These are phyloP conservation scores for Cistogaster globosa DNA, from an alignment of 2,888 invertebrate species.

Conservation along the genomic window DNA sequence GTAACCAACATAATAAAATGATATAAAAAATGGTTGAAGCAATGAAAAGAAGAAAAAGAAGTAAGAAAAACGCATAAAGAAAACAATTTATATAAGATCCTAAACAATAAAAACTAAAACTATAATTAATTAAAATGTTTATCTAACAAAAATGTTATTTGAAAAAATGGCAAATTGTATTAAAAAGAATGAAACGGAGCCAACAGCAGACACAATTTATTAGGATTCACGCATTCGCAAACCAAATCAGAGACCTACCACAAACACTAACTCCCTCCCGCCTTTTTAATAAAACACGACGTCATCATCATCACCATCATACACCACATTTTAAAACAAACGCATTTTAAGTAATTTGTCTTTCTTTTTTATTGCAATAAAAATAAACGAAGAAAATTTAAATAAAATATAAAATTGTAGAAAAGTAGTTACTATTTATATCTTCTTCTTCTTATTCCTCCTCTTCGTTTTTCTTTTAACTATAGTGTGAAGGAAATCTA, in stretches of 20 bases:
- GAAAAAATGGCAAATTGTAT: constrained; percentile 69
- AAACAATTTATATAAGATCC: constrained; percentile 61
- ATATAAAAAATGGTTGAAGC: constrained; percentile 56
- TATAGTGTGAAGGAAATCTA: constrained; percentile 47
- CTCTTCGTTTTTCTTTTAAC: not conserved
- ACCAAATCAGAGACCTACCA: constrained; percentile 52
- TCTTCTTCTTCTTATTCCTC: not conserved
- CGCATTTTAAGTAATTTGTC: constrained; percentile 72
- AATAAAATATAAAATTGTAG: constrained; percentile 70
- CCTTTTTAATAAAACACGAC: constrained; percentile 22
- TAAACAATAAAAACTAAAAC: constrained; percentile 67
- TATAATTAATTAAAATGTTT: constrained; percentile 71
- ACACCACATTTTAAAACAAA: constrained; percentile 21
- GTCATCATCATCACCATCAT: constrained; percentile 34
- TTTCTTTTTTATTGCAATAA: constrained; percentile 67
- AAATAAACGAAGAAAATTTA: constrained; percentile 61
- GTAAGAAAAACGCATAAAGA: constrained; percentile 14
- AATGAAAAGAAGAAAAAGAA: not conserved
- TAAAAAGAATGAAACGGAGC: constrained; percentile 51
- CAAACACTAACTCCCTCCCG: constrained; percentile 43
- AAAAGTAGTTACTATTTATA: constrained; percentile 46
- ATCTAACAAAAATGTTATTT: constrained; percentile 70
- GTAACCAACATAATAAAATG: constrained; percentile 62
- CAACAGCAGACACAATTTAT: constrained; percentile 43
- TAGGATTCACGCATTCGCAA: constrained; percentile 62